Percentiles rank a stretch among this genome's conserved stretches.
phyloP scores from a whole-genome alignment of 2,888 invertebrate genomes.

The Aphelenchoides bicaudatus region DNA sequence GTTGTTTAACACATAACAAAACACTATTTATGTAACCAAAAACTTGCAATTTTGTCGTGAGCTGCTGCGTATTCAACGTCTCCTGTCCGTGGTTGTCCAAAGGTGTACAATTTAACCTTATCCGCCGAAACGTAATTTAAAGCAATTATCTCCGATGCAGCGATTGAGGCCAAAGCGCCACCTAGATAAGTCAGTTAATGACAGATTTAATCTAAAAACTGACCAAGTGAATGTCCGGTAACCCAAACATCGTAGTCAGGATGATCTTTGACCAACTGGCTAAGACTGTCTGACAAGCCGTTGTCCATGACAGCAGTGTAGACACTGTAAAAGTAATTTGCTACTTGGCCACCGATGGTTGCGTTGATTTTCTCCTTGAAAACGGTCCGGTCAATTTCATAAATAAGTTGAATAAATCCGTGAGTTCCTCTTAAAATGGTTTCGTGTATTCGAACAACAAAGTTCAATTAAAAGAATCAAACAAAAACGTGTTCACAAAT shows the following conservation, averaged over 20 bases:
- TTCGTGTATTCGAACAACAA: background rate
- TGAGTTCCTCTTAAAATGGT: slow-evolving; percentile 32
- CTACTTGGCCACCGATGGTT: slow-evolving; percentile 42
- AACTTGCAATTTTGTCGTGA: slow-evolving; percentile 37
- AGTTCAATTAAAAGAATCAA: background rate
- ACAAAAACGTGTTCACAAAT: background rate
- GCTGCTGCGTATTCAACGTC: slow-evolving; percentile 39
- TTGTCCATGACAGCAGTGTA: slow-evolving; percentile 40
- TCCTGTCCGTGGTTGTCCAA: slow-evolving; percentile 48
- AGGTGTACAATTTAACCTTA: slow-evolving; percentile 43
- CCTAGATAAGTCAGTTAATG: slow-evolving; percentile 37
- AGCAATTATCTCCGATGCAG: slow-evolving; percentile 40
- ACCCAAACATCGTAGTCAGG: slow-evolving; percentile 45
- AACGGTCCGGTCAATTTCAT: slow-evolving; percentile 37
- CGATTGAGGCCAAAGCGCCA: slow-evolving; percentile 45
- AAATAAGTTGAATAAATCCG: slow-evolving; percentile 36
- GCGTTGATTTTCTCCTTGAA: slow-evolving; percentile 33
- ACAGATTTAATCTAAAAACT: slow-evolving; percentile 18
- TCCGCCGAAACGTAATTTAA: slow-evolving; percentile 29
- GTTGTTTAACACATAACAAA: too few species aligned
- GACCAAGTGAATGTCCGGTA: too few species aligned
- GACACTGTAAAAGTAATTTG: slow-evolving; percentile 43
- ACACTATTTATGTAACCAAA: background rate
- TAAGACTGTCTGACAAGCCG: slow-evolving; percentile 40
- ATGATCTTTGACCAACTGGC: slow-evolving; percentile 14